phyloP scores from a whole-genome alignment of 1,140 invertebrate genomes.

The Reticulitermes speratus region DNA sequence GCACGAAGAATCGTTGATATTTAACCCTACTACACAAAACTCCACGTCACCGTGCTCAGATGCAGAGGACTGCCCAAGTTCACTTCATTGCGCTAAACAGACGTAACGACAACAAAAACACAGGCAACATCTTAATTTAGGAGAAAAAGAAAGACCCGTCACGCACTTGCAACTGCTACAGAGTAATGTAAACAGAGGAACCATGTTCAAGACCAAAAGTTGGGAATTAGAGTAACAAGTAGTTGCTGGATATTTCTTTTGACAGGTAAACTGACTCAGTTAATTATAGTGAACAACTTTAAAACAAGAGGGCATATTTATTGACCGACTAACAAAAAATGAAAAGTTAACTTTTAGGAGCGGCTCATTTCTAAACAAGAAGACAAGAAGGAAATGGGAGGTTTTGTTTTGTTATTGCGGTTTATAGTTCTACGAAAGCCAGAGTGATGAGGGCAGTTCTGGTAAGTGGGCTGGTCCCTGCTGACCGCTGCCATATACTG shows the following conservation, averaged over 20 bases:
- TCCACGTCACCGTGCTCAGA: too few relatives aligned
- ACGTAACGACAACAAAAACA: too few relatives aligned
- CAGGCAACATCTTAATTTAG: too few relatives aligned
- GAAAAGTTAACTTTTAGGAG: neutral
- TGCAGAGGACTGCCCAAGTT: too few relatives aligned
- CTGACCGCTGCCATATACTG: neutral
- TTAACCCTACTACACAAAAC: too few relatives aligned
- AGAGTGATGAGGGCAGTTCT: neutral
- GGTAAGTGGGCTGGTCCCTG: neutral
- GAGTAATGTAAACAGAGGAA: too few relatives aligned
- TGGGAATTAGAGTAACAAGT: neutral
- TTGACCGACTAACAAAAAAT: neutral
- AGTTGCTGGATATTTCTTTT: neutral
- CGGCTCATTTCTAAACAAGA: neutral
- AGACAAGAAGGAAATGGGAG: neutral
- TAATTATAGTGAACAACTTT: neutral
- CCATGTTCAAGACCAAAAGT: too few relatives aligned
- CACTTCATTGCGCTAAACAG: too few relatives aligned
- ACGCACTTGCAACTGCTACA: too few relatives aligned
- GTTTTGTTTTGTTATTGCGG: neutral
- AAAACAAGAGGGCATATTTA: neutral
- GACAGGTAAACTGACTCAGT: neutral
- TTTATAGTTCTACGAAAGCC: neutral
- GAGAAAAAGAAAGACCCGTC: too few relatives aligned
- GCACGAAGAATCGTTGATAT: too few relatives aligned